Evolutionary conservation across 2,888 invertebrate genomes (phyloP), one percentile per base, ranked within the genome.

Genomic region (Hoplodrina blanda): DNA sequence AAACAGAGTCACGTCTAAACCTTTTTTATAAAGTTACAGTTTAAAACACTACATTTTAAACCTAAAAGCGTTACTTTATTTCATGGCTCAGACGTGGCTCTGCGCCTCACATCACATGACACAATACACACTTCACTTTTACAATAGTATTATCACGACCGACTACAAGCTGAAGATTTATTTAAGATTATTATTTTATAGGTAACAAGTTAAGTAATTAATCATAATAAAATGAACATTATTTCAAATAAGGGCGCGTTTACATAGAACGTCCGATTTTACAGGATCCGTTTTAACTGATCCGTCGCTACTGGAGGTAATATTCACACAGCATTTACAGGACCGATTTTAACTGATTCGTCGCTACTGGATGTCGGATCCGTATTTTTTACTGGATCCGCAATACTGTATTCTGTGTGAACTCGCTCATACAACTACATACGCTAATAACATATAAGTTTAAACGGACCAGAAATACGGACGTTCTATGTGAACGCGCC

Each of bases 41-140:
- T 81, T 64, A 72, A 78, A 78, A 68, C 64, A 68, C 65, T 68
- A 78, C 59, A 30, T 77, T 81, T 68, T 65, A 79, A 78, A 72
- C 65, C 11, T 56, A 44, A 13, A 53, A 52, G 11, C 41, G 11
- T 10, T n/a, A 33, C 1, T 1, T 37, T 46, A 25, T 7, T 7
- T 37, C 15, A 52, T 61, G 41, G 49, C 44, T 63, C 53, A 60
- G 49, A 60, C 17, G 49, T 44, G 46, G 15, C 52, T 44, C 37
- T 20, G 37, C 57, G 13, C 52, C 25, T 3, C 10, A 59, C 50
- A n/a, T 19, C 44, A 20, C 33, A 44, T 13, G n/a, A 53, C n/a
- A 59, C 30, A 33, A 37, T 15, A 55, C 25, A 75, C 20, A 44
- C 44, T 3, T 10, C 11, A 41, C 13, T 10, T 63, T 44, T 13